Evolutionary conservation across 2,888 invertebrate genomes (phyloP).

Genomic region (Nudaria mundana): DNA sequence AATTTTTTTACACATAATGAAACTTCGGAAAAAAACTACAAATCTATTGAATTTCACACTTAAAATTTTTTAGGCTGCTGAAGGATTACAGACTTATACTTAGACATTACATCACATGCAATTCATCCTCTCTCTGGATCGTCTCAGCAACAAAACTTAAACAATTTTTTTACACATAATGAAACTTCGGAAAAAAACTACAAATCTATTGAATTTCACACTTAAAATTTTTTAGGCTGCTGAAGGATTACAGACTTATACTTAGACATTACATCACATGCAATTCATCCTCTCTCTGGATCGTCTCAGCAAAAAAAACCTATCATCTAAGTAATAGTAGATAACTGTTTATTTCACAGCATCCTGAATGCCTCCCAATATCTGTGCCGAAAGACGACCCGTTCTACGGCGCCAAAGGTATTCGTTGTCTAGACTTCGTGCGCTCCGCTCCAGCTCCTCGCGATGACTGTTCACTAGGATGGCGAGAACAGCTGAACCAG

Average conservation of each 20-base stretch:
- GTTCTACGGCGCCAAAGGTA: conserved; percentile 86
- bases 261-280: no score
- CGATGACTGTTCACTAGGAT: conserved; percentile 89
- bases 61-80: no score
- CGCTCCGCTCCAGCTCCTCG: conserved; percentile 90
- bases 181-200: no score
- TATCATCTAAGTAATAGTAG: not conserved
- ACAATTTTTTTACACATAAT: not conserved
- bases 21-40: no score
- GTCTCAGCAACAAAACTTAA: no score
- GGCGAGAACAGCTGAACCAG: conserved; percentile 92
- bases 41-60: not conserved
- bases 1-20: not conserved
- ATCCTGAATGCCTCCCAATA: conserved; percentile 93
- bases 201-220: not conserved
- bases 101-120: no score
- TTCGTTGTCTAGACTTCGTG: conserved; percentile 90
- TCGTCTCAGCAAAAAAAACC: no score
- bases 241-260: no score
- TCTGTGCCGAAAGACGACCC: conserved; percentile 86
- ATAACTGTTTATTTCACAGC: conserved; percentile 64
- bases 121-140: no score
- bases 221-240: no score
- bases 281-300: no score
- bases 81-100: no score